phyloP scores from a whole-genome alignment of 2,888 invertebrate species.

The Nephrocerus scutellatus region DNA sequence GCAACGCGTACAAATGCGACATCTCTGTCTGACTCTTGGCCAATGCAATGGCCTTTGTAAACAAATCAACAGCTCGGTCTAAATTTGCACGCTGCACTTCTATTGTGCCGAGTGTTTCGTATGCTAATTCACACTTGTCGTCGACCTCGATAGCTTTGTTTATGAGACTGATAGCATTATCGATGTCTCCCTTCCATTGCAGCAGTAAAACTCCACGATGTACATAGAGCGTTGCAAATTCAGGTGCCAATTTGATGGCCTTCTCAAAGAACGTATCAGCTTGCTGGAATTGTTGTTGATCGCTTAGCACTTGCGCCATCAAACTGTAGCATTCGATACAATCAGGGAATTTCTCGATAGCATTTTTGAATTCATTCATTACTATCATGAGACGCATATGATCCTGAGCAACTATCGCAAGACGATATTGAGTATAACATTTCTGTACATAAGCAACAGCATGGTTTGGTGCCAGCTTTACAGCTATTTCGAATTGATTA shows the following conservation, averaged over 20 bases:
- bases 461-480: slow-evolving; percentile 74
- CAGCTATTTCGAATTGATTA: slow-evolving; percentile 74
- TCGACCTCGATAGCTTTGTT: slow-evolving; percentile 79
- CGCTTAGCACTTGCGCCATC: slow-evolving; percentile 84
- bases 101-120: slow-evolving; percentile 89
- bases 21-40: slow-evolving; percentile 84
- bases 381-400: slow-evolving; percentile 58
- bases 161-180: slow-evolving; percentile 69
- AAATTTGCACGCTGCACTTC: slow-evolving; percentile 86
- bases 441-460: slow-evolving; percentile 84
- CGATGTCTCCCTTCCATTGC: slow-evolving; percentile 78
- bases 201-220: slow-evolving; percentile 78
- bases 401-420: slow-evolving; percentile 57
- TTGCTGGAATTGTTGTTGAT: slow-evolving; percentile 73
- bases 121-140: slow-evolving; percentile 88
- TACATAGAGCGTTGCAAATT: slow-evolving; percentile 78
- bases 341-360: slow-evolving; percentile 71
- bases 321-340: slow-evolving; percentile 82
- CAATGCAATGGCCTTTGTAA: slow-evolving; percentile 79
- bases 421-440: slow-evolving; percentile 79
- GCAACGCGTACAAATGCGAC: slow-evolving; percentile 81
- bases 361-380: slow-evolving; percentile 65
- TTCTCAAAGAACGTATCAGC: slow-evolving; percentile 76
- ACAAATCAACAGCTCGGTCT: slow-evolving; percentile 71
- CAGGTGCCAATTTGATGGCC: slow-evolving; percentile 73